phyloP scores from a whole-genome alignment of 2,888 invertebrate species.

The Heliconius sara region DNA sequence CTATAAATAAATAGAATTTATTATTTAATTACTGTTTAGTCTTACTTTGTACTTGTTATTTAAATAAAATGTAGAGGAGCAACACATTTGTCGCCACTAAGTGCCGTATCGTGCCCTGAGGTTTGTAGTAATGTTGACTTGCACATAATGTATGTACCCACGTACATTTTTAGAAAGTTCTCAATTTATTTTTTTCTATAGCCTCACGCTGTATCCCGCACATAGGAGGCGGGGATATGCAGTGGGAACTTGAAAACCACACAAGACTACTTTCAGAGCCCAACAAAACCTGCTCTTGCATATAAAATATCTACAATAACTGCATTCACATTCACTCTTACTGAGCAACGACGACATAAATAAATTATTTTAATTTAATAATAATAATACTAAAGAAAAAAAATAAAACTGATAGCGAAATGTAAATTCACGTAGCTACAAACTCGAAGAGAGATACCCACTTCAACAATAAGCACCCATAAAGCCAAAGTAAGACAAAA shows the following conservation, averaged over 20 bases:
- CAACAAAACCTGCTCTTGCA: too few relatives aligned
- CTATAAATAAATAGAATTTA: neutral
- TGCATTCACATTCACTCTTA: too few relatives aligned
- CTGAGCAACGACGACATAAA: too few relatives aligned
- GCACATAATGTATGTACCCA: too few relatives aligned
- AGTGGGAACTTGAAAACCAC: too few relatives aligned
- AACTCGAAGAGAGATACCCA: constrained; percentile 4
- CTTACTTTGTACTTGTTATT: neutral
- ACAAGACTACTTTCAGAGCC: too few relatives aligned
- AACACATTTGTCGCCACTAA: neutral
- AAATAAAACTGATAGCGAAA: neutral
- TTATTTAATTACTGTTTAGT: neutral
- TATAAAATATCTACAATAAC: too few relatives aligned
- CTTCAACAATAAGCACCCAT: constrained; percentile 16
- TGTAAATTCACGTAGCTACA: constrained; percentile 7
- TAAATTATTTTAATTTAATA: too few relatives aligned
- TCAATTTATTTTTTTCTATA: too few relatives aligned
- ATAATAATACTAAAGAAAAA: neutral
- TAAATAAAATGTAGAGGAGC: neutral
- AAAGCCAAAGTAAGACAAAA: constrained; percentile 23
- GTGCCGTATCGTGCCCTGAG: neutral
- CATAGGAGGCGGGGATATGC: too few relatives aligned
- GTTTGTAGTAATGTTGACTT: neutral
- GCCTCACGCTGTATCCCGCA: too few relatives aligned
- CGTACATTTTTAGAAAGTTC: too few relatives aligned